Conservation (phyloP, 2,888 invertebrate genomes). For the Polydrusus tereticollis region DNA sequence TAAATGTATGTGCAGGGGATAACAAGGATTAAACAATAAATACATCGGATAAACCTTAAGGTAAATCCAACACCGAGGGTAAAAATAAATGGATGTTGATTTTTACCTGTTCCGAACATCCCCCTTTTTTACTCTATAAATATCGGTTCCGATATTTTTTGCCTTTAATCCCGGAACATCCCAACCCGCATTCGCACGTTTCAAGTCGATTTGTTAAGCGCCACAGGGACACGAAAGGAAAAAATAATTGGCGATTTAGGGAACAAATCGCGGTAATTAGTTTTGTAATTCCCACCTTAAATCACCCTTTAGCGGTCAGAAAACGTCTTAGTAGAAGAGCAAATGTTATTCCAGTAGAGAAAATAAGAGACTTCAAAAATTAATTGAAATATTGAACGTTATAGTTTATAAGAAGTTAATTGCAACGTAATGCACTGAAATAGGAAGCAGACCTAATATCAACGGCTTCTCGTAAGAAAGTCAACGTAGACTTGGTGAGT, state of each 20-base stretch:
- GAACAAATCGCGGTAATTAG: slow-evolving; percentile 11
- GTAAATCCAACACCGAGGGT: not conserved
- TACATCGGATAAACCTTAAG: not conserved
- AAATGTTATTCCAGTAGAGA: too few species aligned
- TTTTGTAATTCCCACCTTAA: slow-evolving; percentile 11
- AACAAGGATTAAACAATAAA: not conserved
- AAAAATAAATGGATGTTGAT: slow-evolving; percentile 3
- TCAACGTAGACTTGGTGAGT: too few species aligned
- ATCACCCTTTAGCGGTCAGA: slow-evolving; percentile 4
- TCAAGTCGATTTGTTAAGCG: slow-evolving; percentile 16
- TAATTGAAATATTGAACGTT: too few species aligned
- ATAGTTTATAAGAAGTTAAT: too few species aligned
- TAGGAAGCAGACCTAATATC: too few species aligned
- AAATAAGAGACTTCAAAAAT: too few species aligned
- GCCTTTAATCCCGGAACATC: not conserved
- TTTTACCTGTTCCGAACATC: slow-evolving; percentile 3
- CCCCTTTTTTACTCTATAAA: slow-evolving; percentile 11
- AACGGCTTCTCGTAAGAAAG: too few species aligned
- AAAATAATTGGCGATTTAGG: slow-evolving; percentile 15
- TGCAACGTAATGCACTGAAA: too few species aligned
- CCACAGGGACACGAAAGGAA: slow-evolving; percentile 4
- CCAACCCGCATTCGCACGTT: slow-evolving; percentile 17
- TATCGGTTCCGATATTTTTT: slow-evolving; percentile 15
- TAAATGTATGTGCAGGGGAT: too few species aligned
- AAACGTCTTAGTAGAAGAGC: not conserved